Percentiles rank a stretch among this genome's conserved stretches.
phyloP scores from a whole-genome alignment of 2,113 vertebrate species.

The Chaenocephalus aceratus region DNA sequence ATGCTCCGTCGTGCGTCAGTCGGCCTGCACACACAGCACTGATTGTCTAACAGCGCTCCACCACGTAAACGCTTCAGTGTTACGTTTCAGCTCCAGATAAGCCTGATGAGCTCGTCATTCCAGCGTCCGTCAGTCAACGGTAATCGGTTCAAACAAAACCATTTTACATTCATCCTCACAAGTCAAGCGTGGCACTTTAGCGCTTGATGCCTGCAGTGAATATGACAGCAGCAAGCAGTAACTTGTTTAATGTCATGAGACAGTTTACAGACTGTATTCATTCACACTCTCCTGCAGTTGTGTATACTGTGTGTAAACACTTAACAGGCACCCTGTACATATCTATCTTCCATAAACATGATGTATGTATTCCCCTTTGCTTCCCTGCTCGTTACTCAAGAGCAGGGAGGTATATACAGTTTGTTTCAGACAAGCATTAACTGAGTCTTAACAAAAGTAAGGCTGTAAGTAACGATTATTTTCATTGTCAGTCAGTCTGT shows the following conservation, averaged over 20 bases:
- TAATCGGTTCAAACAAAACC: constrained; percentile 14
- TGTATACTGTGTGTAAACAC: not conserved
- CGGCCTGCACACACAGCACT: not conserved
- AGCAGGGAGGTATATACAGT: not conserved
- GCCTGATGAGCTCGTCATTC: constrained; percentile 36
- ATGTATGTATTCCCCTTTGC: not conserved
- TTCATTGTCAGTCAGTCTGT: too few species aligned
- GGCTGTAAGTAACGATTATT: too few species aligned
- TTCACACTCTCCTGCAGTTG: not conserved
- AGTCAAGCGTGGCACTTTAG: not conserved
- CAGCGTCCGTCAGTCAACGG: not conserved
- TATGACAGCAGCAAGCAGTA: not conserved
- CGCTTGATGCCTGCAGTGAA: not conserved
- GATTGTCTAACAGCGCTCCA: constrained; percentile 24
- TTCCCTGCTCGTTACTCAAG: constrained; percentile 10
- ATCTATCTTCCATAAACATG: constrained; percentile 24
- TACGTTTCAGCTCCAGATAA: constrained; percentile 27
- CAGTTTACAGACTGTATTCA: not conserved
- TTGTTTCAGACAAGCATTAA: not conserved
- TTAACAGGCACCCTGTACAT: constrained; percentile 4
- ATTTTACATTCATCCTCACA: not conserved
- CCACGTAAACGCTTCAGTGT: constrained; percentile 13
- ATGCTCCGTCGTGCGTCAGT: not conserved
- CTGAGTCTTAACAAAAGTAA: too few species aligned
- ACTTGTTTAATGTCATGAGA: constrained; percentile 20